Conservation (phyloP, 23 tunicate species). For the Botrylloides violaceus region DNA sequence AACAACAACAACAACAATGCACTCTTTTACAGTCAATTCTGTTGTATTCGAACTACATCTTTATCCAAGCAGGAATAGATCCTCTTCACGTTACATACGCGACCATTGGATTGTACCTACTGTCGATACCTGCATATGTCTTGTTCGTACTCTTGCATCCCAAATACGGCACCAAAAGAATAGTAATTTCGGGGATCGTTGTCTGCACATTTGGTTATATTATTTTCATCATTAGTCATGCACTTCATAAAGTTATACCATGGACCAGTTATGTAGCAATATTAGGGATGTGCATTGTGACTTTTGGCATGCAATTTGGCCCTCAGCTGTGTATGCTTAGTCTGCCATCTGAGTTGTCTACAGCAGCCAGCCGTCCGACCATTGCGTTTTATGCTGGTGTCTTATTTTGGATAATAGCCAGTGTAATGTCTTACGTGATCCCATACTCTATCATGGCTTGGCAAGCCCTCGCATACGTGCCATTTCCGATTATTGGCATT, state of each 20-base stretch:
- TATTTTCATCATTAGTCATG: neutral
- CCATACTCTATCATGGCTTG: slow-evolving; percentile 27
- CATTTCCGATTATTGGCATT: slow-evolving; percentile 2
- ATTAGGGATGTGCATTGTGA: slow-evolving; percentile 8
- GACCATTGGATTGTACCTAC: neutral
- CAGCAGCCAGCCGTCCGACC: slow-evolving; percentile 22
- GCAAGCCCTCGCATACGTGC: slow-evolving; percentile 26
- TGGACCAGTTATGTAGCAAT: slow-evolving; percentile 13
- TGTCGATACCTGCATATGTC: neutral
- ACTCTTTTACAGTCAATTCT: neutral
- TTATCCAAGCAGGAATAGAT: neutral
- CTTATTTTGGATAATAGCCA: slow-evolving; percentile 23
- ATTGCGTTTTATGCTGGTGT: slow-evolving; percentile 10
- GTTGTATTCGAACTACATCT: neutral
- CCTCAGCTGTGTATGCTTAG: slow-evolving; percentile 10
- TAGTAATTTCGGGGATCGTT: slow-evolving; percentile 1
- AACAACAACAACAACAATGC: too few relatives aligned
- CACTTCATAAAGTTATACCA: neutral
- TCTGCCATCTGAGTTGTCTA: slow-evolving; percentile 32
- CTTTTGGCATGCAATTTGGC: slow-evolving; percentile 4
- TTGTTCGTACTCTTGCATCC: neutral
- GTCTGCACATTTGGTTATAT: neutral
- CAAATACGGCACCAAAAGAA: neutral
- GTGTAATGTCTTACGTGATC: slow-evolving; percentile 10
- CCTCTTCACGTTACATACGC: neutral